Evolutionary conservation across 2,113 vertebrate genomes (phyloP).

Genomic region (Ramphastos sulfuratus): DNA sequence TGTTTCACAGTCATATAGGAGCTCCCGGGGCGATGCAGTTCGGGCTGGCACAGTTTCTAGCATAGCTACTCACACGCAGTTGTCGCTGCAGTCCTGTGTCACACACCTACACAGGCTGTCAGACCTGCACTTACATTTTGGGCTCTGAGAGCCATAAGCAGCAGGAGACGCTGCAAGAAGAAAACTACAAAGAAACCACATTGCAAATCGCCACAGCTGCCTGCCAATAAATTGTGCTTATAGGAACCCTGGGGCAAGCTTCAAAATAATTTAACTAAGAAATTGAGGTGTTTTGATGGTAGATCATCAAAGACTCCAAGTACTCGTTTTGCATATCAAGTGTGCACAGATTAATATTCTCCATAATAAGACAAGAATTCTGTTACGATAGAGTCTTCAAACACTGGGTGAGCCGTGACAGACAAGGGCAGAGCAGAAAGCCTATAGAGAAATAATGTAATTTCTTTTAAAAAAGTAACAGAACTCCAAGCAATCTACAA

Average conservation of each 20-base stretch:
- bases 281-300: not conserved
- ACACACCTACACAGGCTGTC: not conserved
- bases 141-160: not conserved
- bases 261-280: not conserved
- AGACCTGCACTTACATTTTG: not conserved
- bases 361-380: not conserved
- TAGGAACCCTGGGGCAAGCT: not conserved
- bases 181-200: not conserved
- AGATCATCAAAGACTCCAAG: not conserved
- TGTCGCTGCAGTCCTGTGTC: not conserved
- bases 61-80: fast-evolving
- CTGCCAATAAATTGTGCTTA: not conserved
- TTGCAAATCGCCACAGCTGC: fast-evolving
- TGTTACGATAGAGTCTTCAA: not conserved
- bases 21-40: not conserved
- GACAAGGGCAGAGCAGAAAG: not conserved
- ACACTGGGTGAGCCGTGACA: not conserved
- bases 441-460: not conserved
- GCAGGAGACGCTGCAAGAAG: not conserved
- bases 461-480: not conserved
- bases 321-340: not conserved
- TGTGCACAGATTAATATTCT: not conserved
- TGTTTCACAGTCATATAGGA: fast-evolving
- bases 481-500: not conserved
- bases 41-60: not conserved